Percentiles rank a stretch among this genome's conserved stretches.
These are phyloP conservation scores for Torymus texanus DNA, from an alignment of 2,888 invertebrate genomes.

Conservation along the genomic window DNA sequence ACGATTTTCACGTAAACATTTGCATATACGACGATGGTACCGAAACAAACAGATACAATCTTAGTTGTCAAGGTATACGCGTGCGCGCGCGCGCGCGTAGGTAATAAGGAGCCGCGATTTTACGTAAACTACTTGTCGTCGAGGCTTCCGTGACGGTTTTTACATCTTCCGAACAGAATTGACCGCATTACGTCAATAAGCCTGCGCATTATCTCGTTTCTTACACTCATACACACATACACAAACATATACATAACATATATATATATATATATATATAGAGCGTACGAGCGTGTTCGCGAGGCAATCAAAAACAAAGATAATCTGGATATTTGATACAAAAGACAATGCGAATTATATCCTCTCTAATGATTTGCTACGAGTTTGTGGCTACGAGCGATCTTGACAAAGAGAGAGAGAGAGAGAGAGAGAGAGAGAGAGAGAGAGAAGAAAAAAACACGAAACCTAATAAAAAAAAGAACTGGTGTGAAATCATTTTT, in stretches of 20 bases:
- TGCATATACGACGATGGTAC: too few species aligned
- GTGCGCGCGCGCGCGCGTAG: too few species aligned
- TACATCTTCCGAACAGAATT: conserved; percentile 30
- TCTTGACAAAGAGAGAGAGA: too few species aligned
- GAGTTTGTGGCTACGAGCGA: too few species aligned
- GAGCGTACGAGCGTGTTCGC: not conserved
- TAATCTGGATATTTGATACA: conserved; percentile 42
- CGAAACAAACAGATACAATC: too few species aligned
- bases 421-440: too few species aligned
- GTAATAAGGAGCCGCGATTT: conserved; percentile 1
- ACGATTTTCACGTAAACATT: too few species aligned
- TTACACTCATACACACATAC: not conserved
- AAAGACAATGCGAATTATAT: conserved; percentile 16
- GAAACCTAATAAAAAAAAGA: too few species aligned
- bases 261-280: not conserved
- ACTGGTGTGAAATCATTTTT: too few species aligned
- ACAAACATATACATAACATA: not conserved
- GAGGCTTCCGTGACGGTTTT: conserved; percentile 20
- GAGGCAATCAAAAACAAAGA: conserved; percentile 33
- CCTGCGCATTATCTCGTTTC: conserved; percentile 30
- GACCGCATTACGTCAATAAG: conserved; percentile 45
- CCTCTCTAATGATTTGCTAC: too few species aligned
- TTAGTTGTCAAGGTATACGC: too few species aligned
- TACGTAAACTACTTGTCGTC: conserved; percentile 18
- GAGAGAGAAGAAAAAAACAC: too few species aligned